Evolutionary conservation across 2,113 vertebrate species (phyloP), one percentile per base, ranked within the genome.

Genomic region (Dicrurus megarhynchus): DNA sequence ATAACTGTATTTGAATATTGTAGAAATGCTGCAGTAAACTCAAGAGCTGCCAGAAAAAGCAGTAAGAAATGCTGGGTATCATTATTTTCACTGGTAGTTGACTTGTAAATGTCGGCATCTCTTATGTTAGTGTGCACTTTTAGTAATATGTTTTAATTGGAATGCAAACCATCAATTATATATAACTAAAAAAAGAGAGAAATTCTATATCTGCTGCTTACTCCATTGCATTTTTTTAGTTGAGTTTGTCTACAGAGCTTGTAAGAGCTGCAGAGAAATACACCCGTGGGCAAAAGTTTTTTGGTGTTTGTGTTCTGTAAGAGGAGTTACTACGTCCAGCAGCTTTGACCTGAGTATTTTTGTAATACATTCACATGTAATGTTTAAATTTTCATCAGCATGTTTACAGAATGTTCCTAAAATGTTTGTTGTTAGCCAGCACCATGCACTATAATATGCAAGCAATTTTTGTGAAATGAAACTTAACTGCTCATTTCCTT

Each of bases 401-500:
- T 33, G 24, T 87, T 90, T 83, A 88, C 92, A 41, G 60, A 93
- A 73, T 13, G 50, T 81, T 92, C 53, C 53, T 22, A 57, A 64
- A 87, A 76, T 78, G 55, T 20, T 79, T 68, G 6, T 80, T 1
- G 2, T 77, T 70, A 86, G 59, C 22, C 23, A 23, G 86, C 9
- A 10, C n/a, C 15, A 1, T 24, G 65, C 70, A n/a, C 77, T 78
- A 76, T 89, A 19, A 69, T 77, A 96, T 84, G 56, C 44, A 59
- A 24, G 44, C 47, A 35, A 21, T 9, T 30, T 73, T 87, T 88
- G 47, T 77, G 63, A 91, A 93, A 53, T 64, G 65, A 89, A 97
- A 94, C 57, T 69, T 69, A 74, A 86, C 78, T 2, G 6, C 53
- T 96, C 17, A 30, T 87, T 96, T 95, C 88, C 41, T 81, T 95